Evolutionary conservation across 2,797 vertebrate species (phyloP).

Genomic region (Chanos chanos): DNA sequence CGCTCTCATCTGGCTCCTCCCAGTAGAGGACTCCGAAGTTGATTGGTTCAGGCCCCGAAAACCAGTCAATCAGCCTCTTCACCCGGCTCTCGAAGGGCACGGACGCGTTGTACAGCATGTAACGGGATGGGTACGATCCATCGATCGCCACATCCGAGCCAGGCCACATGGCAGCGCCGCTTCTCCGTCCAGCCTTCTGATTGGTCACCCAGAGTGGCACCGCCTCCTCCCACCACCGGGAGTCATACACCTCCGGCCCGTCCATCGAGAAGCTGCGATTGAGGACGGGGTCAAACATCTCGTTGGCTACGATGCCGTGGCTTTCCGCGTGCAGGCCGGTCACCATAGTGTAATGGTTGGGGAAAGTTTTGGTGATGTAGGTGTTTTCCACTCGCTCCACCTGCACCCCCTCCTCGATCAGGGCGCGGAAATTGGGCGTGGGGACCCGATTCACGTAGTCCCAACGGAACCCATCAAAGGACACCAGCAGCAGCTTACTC

Average conservation of each 20-base stretch:
- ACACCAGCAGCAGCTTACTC: conserved; percentile 80
- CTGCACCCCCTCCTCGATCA: conserved; percentile 75
- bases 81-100: conserved; percentile 82
- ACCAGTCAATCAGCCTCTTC: conserved; percentile 80
- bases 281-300: conserved; percentile 83
- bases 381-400: conserved; percentile 79
- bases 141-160: conserved; percentile 86
- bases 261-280: conserved; percentile 85
- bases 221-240: conserved; percentile 87
- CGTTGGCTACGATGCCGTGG: conserved; percentile 86
- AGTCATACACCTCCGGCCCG: conserved; percentile 73
- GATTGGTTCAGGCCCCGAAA: conserved; percentile 76
- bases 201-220: conserved; percentile 86
- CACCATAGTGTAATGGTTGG: conserved; percentile 89
- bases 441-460: conserved; percentile 84
- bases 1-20: conserved; percentile 88
- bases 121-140: conserved; percentile 71
- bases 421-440: conserved; percentile 75
- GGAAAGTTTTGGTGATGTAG: conserved; percentile 90
- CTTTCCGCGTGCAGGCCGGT: conserved; percentile 87
- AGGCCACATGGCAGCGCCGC: conserved; percentile 90
- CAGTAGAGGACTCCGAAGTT: conserved; percentile 88
- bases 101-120: conserved; percentile 79
- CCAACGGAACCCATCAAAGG: conserved; percentile 93
- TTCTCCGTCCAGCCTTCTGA: conserved; percentile 78